Conservation (phyloP, 2,888 invertebrate species). For the Dascillus cervinus region DNA sequence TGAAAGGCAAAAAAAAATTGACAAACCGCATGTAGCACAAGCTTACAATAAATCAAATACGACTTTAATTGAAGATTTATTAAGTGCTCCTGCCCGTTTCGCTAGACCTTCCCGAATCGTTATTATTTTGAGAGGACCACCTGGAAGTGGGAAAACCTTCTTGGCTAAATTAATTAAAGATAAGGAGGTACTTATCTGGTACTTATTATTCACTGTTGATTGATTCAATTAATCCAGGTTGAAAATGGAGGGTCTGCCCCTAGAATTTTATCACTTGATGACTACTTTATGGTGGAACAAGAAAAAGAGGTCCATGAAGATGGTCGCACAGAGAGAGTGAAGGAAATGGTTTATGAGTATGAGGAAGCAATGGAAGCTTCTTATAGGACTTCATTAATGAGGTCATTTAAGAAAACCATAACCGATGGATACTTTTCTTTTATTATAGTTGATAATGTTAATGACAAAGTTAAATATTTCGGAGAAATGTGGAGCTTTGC, state of each 20-base stretch:
- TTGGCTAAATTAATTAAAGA: constrained; percentile 82
- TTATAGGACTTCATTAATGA: constrained; percentile 74
- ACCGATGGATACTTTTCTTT: constrained; percentile 88
- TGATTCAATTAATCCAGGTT: constrained; percentile 38
- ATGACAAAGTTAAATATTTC: constrained; percentile 72
- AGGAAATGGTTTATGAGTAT: constrained; percentile 81
- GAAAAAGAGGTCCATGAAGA: constrained; percentile 65
- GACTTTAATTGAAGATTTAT: constrained; percentile 74
- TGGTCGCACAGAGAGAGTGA: constrained; percentile 60
- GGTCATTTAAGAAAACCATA: constrained; percentile 85
- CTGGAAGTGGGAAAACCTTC: constrained; percentile 92
- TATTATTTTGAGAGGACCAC: constrained; percentile 84
- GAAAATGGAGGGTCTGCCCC: constrained; percentile 85
- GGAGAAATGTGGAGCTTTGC: constrained; percentile 86
- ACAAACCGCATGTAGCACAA: neutral
- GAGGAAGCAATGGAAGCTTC: constrained; percentile 75
- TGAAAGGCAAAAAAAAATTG: neutral
- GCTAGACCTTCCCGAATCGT: constrained; percentile 74
- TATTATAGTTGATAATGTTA: constrained; percentile 87
- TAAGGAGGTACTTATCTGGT: too few species aligned
- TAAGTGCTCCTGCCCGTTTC: constrained; percentile 70
- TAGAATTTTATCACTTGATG: constrained; percentile 87
- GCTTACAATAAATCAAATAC: constrained; percentile 21
- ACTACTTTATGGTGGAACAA: constrained; percentile 88
- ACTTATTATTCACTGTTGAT: too few species aligned